Base-by-base conservation (phyloP, 2,113 vertebrate genomes). In the Rhynchopsitta pachyrhyncha region DNA sequence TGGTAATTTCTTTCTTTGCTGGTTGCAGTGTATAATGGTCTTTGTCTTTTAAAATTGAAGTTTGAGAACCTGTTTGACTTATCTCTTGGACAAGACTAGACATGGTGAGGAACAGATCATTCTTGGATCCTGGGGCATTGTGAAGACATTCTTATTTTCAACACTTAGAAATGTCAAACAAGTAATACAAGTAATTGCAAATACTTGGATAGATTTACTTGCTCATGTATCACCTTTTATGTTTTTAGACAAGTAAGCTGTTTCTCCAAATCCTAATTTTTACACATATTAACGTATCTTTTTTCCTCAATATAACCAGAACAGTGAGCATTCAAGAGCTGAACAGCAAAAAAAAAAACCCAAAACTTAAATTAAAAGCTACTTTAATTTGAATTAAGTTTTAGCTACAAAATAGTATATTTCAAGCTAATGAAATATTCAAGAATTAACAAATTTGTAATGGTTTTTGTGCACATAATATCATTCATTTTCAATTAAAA, bases 51-150 rank as follows among this genome's bases (percentile, higher is more conserved):
- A 55, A 81, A 91, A 78, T 0, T 33, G 44, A 49, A 77, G 35
- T 37, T 4, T 90, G 63, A 93, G 76, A 94, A 95, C 75, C 67
- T 70, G 81, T 95, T 80, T 79, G 85, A 82, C 44, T 73, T 60
- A 84, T 14, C 86, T 89, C 37, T 29, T 35, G 59, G 90, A 90
- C 95, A 96, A 94, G 96, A 82, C 77, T 67, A 75, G 81, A n/a
- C 95, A 82, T 5, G 70, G 53, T 70, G 31, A 92, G 63, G 89
- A 91, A 96, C 12, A 15, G 75, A 82, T 95, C 52, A n/a, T 28
- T 82, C 78, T 53, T 46, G 59, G 47, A 77, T 90, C 87, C 67
- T 41, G 82, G 44, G 90, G 85, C 87, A 46, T 19, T 60, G 35
- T n/a, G 53, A 82, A 94, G 59, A 77, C 44, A 29, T 68, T 78